Evolutionary conservation across 2,113 vertebrate genomes (phyloP).

Genomic region (Cervus canadensis): DNA sequence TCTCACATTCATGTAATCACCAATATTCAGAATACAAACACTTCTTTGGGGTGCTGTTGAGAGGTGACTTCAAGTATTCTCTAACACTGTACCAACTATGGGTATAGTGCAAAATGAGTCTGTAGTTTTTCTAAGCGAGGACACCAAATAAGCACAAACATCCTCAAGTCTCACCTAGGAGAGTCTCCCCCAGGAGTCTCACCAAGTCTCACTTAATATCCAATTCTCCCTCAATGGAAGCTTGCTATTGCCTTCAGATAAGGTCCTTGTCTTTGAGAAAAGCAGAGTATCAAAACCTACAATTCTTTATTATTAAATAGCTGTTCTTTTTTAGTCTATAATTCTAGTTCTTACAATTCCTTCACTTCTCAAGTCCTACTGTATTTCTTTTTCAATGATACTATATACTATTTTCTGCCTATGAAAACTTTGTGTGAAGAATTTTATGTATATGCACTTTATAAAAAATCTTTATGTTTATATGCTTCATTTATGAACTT

Average conservation of each 20-base stretch:
- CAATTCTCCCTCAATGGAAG: background rate
- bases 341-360: background rate
- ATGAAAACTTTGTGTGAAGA: background rate
- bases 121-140: background rate
- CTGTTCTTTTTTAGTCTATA: background rate
- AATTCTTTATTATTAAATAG: background rate
- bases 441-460: background rate
- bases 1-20: background rate
- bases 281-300: background rate
- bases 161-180: background rate
- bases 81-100: background rate
- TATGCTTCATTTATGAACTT: background rate
- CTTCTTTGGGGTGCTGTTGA: background rate
- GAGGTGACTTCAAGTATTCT: background rate
- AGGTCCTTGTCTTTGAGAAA: background rate
- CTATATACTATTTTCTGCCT: background rate
- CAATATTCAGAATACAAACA: background rate
- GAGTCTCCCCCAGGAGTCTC: background rate
- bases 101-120: background rate
- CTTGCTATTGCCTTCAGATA: background rate
- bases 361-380: background rate
- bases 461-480: background rate
- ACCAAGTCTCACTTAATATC: background rate
- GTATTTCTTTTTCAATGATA: background rate
- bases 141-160: background rate